Evolutionary conservation across 2,888 invertebrate genomes (phyloP), one percentile per base, ranked within the genome.

Genomic region (Erynnis tages): DNA sequence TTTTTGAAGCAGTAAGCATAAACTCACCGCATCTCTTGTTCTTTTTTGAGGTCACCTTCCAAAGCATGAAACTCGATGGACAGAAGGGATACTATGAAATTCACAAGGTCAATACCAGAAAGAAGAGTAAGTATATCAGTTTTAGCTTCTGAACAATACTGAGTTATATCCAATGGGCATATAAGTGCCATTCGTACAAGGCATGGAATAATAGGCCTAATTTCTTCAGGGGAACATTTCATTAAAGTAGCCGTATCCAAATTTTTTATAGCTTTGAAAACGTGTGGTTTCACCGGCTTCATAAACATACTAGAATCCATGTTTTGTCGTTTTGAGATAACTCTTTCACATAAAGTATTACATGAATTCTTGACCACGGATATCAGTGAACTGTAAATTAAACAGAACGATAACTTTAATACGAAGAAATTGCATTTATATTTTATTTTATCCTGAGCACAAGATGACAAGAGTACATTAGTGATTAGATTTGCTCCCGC

Each of bases 1-100:
- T 5, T 21, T 21, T 21, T 17, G 29, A 17, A 8, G 4, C 46
- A 21, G 21, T 21, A 21, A 21, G 21, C 2, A 30, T 10, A 6
- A 30, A 54, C 67, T 73, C 82, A 94, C 94, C 95, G 92, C 62
- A 97, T 91, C 78, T 95, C 95, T 69, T 97, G 95, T 77, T 98
- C 98, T 76, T 96, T 97, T 66, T 96, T 95, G 0, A 98, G 94
- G 72, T 98, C 98, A 11, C 94, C 93, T 88, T 98, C 98, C 34
- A 98, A 85, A 17, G 95, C 93, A 73, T 97, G 97, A 76, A 98
- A 98, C 82, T 98, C 98, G 46, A 98, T 97, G 5, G 98, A 97
- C 2, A 98, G 90, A 10, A 98, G 91, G 0, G 97, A 96, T 1
- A 98, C 97, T 61, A 98, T 96, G 48, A 97, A 96, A 79, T 98